A percentile compares a stretch with the other conserved stretches of the same genome.
These are phyloP conservation scores for Antrozous pallidus DNA, from an alignment of 2,797 vertebrate genomes.

Conservation along the genomic window DNA sequence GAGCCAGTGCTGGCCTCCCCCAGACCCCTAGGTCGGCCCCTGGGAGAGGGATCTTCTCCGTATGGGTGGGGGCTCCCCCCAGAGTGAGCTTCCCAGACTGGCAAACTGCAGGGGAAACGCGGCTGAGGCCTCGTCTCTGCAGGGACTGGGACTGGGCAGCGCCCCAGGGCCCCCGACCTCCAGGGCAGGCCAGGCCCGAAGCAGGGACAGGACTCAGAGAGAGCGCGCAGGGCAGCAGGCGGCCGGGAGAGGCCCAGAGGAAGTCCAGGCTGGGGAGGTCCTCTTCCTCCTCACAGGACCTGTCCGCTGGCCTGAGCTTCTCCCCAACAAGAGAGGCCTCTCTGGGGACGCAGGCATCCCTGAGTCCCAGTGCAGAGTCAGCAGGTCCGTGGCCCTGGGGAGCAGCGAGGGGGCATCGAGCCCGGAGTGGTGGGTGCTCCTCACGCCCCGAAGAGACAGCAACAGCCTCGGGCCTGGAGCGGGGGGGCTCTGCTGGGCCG, in stretches of 20 bases:
- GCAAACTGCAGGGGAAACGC: fast-evolving
- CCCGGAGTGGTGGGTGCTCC: not conserved
- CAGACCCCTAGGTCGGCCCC: too few species aligned
- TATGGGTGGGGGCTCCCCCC: too few species aligned
- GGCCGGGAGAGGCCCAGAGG: slow-evolving; percentile 38
- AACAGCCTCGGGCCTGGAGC: not conserved
- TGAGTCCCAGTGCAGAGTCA: not conserved
- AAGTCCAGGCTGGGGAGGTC: slow-evolving; percentile 54
- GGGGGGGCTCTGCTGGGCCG: fast-evolving
- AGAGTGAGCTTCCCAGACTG: not conserved
- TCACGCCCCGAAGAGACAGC: fast-evolving
- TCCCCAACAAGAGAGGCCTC: not conserved
- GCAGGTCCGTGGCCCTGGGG: not conserved
- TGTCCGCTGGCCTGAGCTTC: fast-evolving
- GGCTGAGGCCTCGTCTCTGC: not conserved
- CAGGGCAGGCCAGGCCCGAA: not conserved
- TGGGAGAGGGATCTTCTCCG: not conserved
- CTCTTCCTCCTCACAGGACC: not conserved
- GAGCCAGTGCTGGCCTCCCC: not conserved
- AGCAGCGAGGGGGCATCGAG: not conserved
- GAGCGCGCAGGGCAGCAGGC: not conserved
- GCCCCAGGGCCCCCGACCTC: fast-evolving
- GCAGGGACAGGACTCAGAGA: not conserved
- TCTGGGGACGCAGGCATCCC: not conserved
- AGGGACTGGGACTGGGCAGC: too few species aligned